A percentile compares a stretch with the other conserved stretches of the same genome.
These are phyloP conservation scores for Eumacrocentrus americanus DNA, from an alignment of 2,888 invertebrate genomes.

Conservation along the genomic window DNA sequence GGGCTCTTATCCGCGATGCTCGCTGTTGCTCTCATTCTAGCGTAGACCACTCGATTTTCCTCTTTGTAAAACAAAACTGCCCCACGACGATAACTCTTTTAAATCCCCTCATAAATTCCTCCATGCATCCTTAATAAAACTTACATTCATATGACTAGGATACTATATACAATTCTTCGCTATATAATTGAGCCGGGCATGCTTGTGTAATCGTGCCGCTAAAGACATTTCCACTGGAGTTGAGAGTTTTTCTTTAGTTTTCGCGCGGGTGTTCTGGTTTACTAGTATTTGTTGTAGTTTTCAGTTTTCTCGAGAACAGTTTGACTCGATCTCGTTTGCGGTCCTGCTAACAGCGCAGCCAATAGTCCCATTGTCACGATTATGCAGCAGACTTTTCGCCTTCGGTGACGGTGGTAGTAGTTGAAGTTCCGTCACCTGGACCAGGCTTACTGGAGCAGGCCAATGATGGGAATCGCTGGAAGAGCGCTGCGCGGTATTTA, in stretches of 20 bases:
- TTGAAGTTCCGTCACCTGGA: constrained; percentile 69
- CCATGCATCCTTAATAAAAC: neutral
- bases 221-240: neutral
- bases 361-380: neutral
- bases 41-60: neutral
- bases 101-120: neutral
- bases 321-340: neutral
- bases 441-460: constrained; percentile 66
- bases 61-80: neutral
- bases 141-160: neutral
- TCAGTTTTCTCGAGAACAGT: neutral
- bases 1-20: too few species aligned
- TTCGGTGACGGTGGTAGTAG: constrained; percentile 70
- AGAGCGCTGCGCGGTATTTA: constrained; percentile 77
- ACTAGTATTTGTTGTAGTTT: neutral
- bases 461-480: constrained; percentile 79
- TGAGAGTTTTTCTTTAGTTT: neutral
- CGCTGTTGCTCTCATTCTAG: too few species aligned
- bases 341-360: neutral
- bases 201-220: neutral
- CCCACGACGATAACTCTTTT: constrained; percentile 1
- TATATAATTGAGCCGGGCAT: neutral
- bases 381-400: constrained; percentile 67
- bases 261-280: neutral
- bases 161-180: constrained; percentile 4